Base-by-base conservation (phyloP, 2,797 vertebrate species). In the Bufotes viridis region DNA sequence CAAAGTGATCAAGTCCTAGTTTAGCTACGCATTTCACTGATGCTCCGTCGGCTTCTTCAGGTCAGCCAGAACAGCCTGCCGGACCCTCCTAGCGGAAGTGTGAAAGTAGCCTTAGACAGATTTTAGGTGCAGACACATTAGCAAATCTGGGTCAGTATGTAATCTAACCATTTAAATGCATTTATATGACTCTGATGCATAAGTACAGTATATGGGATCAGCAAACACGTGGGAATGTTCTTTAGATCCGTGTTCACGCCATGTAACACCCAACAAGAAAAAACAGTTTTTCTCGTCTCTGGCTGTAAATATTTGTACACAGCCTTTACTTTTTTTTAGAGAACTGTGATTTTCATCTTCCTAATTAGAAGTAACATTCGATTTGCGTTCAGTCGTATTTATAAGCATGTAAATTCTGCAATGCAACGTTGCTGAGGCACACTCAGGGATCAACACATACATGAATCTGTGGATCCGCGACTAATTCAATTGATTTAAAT, bases 401-500 rank as follows among this genome's bases (percentile, higher is more conserved):
- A 84, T 84, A 72, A 84, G 69, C 82, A 57, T 84, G 69, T 72
- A 84, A 84, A 84, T 84, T 55, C 29, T 22, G 26, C 53, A 58
- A 34, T 72, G 82, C 55, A 70, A 60, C 60, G 74, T 72, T 84
- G 7, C 53, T 58, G 82, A 60, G 29, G 55, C 82, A 84, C 57
- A 84, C 82, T 84, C 67, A 34, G 53, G 82, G 82, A 84, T 84
- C 82, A 84, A 84, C 82, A 84, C 69, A 74, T 84, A 84, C 69
- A 84, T 58, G 69, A 84, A 84, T 84, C 82, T 72, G 53, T 84
- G 82, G 82, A 84, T 72, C 82, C 69, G 69, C 53, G 55, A 84
- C 82, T 84, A 84, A 84, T 84, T 84, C 82, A 84, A 84, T 84
- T 84, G 82, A 84, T 84, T 74, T 84, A 84, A 84, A 53, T 84